Evolutionary conservation across 2,888 invertebrate species (phyloP).

Genomic region (Drosophila pullipes): DNA sequence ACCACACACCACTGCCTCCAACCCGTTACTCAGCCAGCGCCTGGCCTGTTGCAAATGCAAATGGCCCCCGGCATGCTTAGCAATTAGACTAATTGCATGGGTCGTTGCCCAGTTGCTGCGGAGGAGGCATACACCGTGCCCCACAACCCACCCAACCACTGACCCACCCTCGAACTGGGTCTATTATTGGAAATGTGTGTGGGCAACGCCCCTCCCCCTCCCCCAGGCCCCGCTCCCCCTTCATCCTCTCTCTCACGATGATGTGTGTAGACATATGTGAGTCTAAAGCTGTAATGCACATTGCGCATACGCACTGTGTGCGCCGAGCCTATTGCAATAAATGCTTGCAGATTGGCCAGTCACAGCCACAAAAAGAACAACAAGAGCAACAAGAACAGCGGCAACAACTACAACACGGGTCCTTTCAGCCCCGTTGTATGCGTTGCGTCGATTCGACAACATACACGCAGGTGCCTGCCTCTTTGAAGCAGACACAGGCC

Average conservation of each 20-base stretch:
- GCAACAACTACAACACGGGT: neutral
- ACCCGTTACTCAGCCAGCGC: conserved; percentile 3
- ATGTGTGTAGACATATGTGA: conserved; percentile 10
- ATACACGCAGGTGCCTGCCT: conserved; percentile 25
- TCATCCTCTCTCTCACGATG: neutral
- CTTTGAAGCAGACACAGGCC: neutral
- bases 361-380: conserved; percentile 24
- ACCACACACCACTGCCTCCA: neutral
- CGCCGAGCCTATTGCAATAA: conserved; percentile 75
- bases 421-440: conserved; percentile 28
- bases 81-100: conserved; percentile 80
- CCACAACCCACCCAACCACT: conserved; percentile 3
- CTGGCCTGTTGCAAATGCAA: conserved; percentile 61
- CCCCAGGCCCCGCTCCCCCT: too few species aligned
- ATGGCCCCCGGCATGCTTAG: conserved; percentile 74
- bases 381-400: conserved; percentile 8
- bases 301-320: conserved; percentile 80
- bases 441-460: conserved; percentile 36
- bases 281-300: conserved; percentile 38
- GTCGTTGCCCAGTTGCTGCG: conserved; percentile 52
- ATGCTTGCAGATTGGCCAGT: conserved; percentile 78
- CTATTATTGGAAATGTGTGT: conserved; percentile 2
- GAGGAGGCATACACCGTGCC: conserved; percentile 37
- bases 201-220: neutral
- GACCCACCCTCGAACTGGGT: neutral